phyloP scores from a whole-genome alignment of 2,888 invertebrate species.

The Allolobophora icterica region DNA sequence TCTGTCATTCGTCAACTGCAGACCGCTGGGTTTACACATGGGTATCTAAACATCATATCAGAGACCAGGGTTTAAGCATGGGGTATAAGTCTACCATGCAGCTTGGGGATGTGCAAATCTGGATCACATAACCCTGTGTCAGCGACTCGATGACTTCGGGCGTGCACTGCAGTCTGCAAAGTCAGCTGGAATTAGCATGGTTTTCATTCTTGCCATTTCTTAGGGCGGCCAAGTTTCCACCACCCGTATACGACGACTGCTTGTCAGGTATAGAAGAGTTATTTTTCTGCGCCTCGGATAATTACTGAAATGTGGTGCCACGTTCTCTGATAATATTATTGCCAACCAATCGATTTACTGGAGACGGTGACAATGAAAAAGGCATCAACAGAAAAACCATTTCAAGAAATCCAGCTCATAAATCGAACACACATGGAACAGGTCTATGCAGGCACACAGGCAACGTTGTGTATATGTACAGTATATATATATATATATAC shows the following conservation, averaged over 20 bases:
- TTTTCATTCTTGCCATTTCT: constrained; percentile 8
- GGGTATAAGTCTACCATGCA: no score
- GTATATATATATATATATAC: no score
- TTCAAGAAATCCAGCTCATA: neutral
- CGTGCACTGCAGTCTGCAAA: neutral
- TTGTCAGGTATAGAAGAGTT: neutral
- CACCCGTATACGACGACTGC: neutral
- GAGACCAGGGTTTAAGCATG: no score
- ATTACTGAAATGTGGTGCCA: neutral
- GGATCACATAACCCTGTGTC: neutral
- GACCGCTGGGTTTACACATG: neutral
- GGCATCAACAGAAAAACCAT: neutral
- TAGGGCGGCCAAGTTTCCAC: neutral
- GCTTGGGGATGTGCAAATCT: neutral
- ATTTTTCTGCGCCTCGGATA: neutral
- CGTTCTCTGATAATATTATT: neutral
- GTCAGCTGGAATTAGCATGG: neutral
- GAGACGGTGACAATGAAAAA: neutral
- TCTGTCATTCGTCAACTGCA: neutral
- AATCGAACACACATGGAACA: neutral
- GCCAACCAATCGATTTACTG: neutral
- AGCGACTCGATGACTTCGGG: neutral
- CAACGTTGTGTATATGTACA: no score
- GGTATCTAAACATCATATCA: neutral
- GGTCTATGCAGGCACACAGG: no score